Base-by-base conservation (phyloP, 2,797 vertebrate species). In the Pangasius macronema region DNA sequence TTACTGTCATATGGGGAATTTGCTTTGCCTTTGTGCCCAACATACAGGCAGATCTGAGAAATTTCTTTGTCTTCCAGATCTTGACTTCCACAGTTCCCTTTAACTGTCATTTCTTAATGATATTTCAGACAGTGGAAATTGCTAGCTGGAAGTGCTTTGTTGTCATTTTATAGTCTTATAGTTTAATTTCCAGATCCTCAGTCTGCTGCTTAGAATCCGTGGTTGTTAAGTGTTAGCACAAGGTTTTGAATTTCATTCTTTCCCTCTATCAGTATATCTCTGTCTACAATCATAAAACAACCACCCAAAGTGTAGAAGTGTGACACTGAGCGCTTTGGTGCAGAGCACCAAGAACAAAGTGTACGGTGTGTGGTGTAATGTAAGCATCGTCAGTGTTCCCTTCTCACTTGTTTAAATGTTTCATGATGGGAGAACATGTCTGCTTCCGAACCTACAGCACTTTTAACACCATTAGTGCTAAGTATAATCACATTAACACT, bases 401-500 rank as follows among this genome's bases (percentile, higher is more conserved):
- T 57, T 57, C 49, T 75, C 72, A 75, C 11, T n/a, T 16, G 11
- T 72, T 72, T 70, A 75, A 27, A 75, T 13, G 22, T 77, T 20
- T 55, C n/a, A 22, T 33, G 9, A 53, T 8, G 9, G n/a, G 20
- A 33, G 30, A 79, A 79, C 51, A 79, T 0, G 7, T 79, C 16
- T 79, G 20, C 76, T 22, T 33, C n/a, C 13, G 33, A 10, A 79
- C 30, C 53, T 79, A 11, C 53, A 79, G 53, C 76, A 57, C 53
- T 79, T 36, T 79, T 75, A 57, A 77, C 76, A 94, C 89, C 86
- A 89, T 92, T 93, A 93, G 91, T 89, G 68, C 61, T 89, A 91
- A 93, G 59, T 55, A 90, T 87, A 59, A 27, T 36, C 87, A 86
- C 39, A 51, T 51, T 85, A 77, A 65, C 20, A 67, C 51, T 4